Base-by-base conservation (phyloP, 2,888 invertebrate species). In the Megastigmus dorsalis region DNA sequence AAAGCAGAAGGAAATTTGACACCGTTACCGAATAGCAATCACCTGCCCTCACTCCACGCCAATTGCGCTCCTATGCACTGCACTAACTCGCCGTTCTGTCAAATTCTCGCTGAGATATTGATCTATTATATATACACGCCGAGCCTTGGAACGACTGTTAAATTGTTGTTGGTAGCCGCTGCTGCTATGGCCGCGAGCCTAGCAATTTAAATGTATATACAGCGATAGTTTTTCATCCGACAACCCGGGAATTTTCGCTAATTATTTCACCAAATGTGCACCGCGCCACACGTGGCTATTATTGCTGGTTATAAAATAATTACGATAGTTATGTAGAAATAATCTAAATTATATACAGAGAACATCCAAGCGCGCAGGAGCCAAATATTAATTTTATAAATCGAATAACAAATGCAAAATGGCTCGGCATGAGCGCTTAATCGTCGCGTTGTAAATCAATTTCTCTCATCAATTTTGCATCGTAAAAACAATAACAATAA, bases 1-100 rank as follows among this genome's bases (percentile, higher is more conserved):
- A 50, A 63, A 63, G 50, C 18, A 50, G 50, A 50, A 55, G 45
- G 67, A 67, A 45, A 67, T 67, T 67, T 67, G 67, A 67, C 55
- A 67, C 67, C 67, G 57, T 54, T 54, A 41, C 28, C 28, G 43
- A 26, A 45, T 50, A 43, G 54, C 66, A 66, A 66, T 66, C 30
- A 66, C 15, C 55, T 10, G 0, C 20, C 7, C 5, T 10, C 20
- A n/a, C 33, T 36, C 33, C 5, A 33, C 4, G 15, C 20, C 1
- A n/a, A n/a, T n/a, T n/a, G 20, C 43, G n/a, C n/a, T 30, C 41
- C 0, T n/a, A n/a, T n/a, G n/a, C n/a, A n/a, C n/a, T n/a, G n/a
- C n/a, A n/a, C 38, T 23, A 15, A 28, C 26, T 52, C 52, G n/a
- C 20, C 9, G 9, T 43, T 55, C 38, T 55, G 43, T 66, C 55